Evolutionary conservation across 2,888 invertebrate genomes (phyloP), one percentile per base, ranked within the genome.

Genomic region (Andrena praecox): DNA sequence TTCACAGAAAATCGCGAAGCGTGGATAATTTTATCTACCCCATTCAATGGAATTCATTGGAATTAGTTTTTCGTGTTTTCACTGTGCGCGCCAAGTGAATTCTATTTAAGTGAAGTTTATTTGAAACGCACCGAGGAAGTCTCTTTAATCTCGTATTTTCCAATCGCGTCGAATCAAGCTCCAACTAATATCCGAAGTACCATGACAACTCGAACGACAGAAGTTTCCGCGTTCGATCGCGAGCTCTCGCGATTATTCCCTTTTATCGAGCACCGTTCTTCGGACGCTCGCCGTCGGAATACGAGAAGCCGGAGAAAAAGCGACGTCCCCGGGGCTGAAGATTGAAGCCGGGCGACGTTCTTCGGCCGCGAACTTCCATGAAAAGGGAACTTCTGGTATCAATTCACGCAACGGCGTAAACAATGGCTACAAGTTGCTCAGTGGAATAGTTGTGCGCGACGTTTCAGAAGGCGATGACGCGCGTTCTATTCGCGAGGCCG

Each of bases 381-480:
- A 48, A 48, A 66, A 60, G 66, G 56, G 31, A 66, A 48, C 33
- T 74, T 77, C 54, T 35, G 56, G 50, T 73, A 50, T 74, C 66
- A 74, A 66, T 77, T 66, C 12, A 10, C 27, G n/a, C 35, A 33
- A 20, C 52, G 6, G 8, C 10, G 20, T 72, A 54, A 72, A 72
- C 63, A 48, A 72, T 16, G 48, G 42, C n/a, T 56, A 4, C 10
- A 56, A 56, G 56, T 56, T 56, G 8, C 56, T 12, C 10, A 2
- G 56, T 27, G 20, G 56, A 27, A 27, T 27, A 10, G 27, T 56
- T 56, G 24, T 56, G 0, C 27, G 24, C 27, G 56, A 56, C 24
- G 20, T 27, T 56, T 2, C 56, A 12, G 24, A 10, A 27, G 4
- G 20, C 24, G 24, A 27, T 12, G 24, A 56, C 1, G 27, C 56